Evolutionary conservation across 2,888 invertebrate species (phyloP).

Genomic region (Leptopterna dolabrata): DNA sequence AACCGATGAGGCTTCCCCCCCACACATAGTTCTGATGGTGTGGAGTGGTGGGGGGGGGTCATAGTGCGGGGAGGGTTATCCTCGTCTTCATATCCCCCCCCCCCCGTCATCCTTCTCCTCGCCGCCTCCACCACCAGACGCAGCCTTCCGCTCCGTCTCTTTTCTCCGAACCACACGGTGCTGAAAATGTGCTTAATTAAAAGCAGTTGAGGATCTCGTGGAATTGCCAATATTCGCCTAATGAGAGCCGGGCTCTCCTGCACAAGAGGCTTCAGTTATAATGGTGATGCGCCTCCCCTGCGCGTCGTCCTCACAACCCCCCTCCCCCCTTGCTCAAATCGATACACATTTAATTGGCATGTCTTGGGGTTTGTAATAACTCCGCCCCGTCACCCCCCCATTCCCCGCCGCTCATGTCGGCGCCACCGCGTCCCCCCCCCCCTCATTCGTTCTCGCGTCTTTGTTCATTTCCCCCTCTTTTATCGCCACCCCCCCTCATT

Average conservation of each 20-base stretch:
- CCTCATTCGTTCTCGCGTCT: constrained; percentile 2
- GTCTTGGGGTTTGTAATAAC: constrained; percentile 55
- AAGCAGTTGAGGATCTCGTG: constrained; percentile 53
- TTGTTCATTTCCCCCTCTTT: constrained; percentile 39
- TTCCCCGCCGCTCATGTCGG: background rate
- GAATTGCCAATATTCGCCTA: constrained; percentile 57
- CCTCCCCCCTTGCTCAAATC: constrained; percentile 29
- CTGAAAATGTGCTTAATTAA: constrained; percentile 58
- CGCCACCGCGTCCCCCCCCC: background rate
- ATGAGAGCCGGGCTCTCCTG: constrained; percentile 53
- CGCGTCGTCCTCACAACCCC: background rate
- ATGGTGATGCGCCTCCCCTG: constrained; percentile 33
- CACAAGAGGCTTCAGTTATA: constrained; percentile 49
- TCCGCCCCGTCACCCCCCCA: background rate
- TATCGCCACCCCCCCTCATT: background rate
- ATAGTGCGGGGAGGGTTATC: background rate
- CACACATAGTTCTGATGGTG: background rate
- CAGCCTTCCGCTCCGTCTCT: background rate
- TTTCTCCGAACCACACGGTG: background rate
- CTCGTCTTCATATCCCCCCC: background rate
- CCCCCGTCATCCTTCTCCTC: background rate
- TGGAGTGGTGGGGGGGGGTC: background rate
- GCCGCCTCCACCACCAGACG: background rate
- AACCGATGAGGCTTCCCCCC: background rate
- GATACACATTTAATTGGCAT: constrained; percentile 60